phyloP scores from a whole-genome alignment of 2,797 vertebrate species.

The Pagetopsis macropterus region DNA sequence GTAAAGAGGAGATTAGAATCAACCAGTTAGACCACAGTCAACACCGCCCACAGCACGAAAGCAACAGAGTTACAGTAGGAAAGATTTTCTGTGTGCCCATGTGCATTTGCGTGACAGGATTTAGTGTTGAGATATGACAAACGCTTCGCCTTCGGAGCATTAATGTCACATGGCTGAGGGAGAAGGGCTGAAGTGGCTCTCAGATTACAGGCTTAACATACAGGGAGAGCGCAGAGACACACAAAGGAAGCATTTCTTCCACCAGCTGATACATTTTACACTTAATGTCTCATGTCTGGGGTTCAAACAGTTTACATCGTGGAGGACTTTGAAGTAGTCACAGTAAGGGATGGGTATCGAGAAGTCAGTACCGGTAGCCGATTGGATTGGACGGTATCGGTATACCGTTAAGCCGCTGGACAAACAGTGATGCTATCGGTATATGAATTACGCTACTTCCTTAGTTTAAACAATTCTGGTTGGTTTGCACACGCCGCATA shows the following conservation, averaged over 20 bases:
- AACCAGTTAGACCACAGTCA: constrained; percentile 29
- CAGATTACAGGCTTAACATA: constrained; percentile 77
- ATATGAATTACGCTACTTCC: too few species aligned
- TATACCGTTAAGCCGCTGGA: too few species aligned
- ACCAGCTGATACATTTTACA: constrained; percentile 18
- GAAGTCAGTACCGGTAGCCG: too few species aligned
- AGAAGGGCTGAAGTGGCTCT: constrained; percentile 60
- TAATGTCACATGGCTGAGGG: constrained; percentile 66
- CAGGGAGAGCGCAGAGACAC: constrained; percentile 29
- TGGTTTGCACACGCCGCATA: too few species aligned
- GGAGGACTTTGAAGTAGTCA: constrained; percentile 28
- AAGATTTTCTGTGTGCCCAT: constrained; percentile 11
- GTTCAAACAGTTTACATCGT: constrained; percentile 21
- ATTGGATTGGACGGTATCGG: too few species aligned
- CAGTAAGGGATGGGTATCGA: too few species aligned
- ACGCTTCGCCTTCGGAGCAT: constrained; percentile 49
- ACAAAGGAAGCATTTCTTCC: constrained; percentile 58
- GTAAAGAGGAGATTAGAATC: constrained; percentile 68
- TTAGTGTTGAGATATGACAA: constrained; percentile 51
- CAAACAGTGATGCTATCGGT: too few species aligned
- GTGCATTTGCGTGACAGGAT: constrained; percentile 44
- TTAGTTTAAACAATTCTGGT: too few species aligned
- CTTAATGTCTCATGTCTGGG: not conserved
- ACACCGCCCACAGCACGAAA: constrained; percentile 11
- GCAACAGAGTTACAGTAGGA: constrained; percentile 12